Conservation (phyloP, 2,113 vertebrate species). For the Gadus chalcogrammus region DNA sequence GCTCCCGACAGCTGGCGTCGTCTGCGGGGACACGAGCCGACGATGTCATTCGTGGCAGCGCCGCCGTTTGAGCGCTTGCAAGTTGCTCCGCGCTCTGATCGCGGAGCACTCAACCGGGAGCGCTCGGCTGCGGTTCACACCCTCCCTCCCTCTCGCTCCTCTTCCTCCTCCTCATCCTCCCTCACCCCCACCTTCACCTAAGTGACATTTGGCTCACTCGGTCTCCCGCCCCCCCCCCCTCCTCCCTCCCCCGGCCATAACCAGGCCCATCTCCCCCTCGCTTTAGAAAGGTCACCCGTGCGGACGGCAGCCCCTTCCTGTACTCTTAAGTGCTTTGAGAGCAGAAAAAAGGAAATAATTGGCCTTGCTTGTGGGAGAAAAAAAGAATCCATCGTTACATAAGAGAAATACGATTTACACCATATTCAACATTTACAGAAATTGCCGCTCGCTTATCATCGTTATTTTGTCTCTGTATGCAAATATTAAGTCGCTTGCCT, state of each 20-base stretch:
- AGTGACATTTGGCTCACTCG: conserved; percentile 45
- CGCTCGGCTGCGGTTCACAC: conserved; percentile 30
- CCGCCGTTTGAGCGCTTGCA: conserved; percentile 38
- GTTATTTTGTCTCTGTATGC: conserved; percentile 39
- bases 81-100: conserved; percentile 30
- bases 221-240: conserved; percentile 1
- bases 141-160: conserved; percentile 23
- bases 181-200: conserved; percentile 25
- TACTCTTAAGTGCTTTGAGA: conserved; percentile 23
- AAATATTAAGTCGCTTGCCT: conserved; percentile 30
- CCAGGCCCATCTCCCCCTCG: neutral
- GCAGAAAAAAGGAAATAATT: conserved; percentile 40
- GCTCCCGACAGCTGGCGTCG: conserved; percentile 55
- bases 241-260: conserved; percentile 26
- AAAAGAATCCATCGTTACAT: conserved; percentile 27
- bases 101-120: conserved; percentile 29
- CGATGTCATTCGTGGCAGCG: conserved; percentile 40
- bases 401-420: conserved; percentile 34
- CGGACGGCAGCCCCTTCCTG: conserved; percentile 20
- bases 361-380: conserved; percentile 14
- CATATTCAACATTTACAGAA: conserved; percentile 35
- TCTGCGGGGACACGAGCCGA: conserved; percentile 56
- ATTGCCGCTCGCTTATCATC: conserved; percentile 34
- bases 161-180: neutral
- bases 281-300: conserved; percentile 51